Evolutionary conservation across 2,113 vertebrate species (phyloP).

Genomic region (Tenebrosternarchus preto): DNA sequence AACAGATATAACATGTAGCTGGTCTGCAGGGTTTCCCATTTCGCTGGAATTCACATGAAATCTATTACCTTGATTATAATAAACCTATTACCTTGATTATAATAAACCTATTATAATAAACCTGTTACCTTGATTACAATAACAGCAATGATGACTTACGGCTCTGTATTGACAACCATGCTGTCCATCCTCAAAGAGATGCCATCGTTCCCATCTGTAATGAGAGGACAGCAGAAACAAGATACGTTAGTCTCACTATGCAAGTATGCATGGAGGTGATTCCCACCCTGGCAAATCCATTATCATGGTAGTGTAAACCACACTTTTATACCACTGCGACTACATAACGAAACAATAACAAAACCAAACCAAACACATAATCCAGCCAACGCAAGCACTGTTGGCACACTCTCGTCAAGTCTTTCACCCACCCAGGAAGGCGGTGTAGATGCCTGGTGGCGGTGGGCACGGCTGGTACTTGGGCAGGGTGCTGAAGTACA

Average conservation of each 20-base stretch:
- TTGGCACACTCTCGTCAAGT: too few species aligned
- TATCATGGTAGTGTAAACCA: too few species aligned
- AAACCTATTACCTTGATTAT: background rate
- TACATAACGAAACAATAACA: too few species aligned
- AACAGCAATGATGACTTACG: constrained; percentile 64
- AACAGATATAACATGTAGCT: too few species aligned
- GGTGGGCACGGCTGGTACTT: constrained; percentile 38
- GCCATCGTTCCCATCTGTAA: constrained; percentile 55
- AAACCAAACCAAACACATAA: too few species aligned
- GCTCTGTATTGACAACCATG: constrained; percentile 68
- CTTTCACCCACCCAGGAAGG: constrained; percentile 60
- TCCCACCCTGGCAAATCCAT: too few species aligned
- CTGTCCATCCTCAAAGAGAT: constrained; percentile 67
- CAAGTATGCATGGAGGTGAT: too few species aligned
- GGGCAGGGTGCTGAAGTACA: constrained; percentile 72
- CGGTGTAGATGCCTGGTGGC: constrained; percentile 46
- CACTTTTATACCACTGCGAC: too few species aligned
- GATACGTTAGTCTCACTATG: background rate
- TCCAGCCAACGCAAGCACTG: too few species aligned
- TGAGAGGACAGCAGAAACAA: background rate
- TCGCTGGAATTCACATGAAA: background rate
- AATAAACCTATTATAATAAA: background rate
- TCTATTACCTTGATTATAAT: background rate
- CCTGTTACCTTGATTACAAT: background rate
- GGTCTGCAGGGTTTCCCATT: too few species aligned